Percentiles rank a stretch among this genome's conserved stretches.
These are phyloP conservation scores for Hipposideros armiger DNA, from an alignment of 2,113 vertebrate species.

Conservation along the genomic window DNA sequence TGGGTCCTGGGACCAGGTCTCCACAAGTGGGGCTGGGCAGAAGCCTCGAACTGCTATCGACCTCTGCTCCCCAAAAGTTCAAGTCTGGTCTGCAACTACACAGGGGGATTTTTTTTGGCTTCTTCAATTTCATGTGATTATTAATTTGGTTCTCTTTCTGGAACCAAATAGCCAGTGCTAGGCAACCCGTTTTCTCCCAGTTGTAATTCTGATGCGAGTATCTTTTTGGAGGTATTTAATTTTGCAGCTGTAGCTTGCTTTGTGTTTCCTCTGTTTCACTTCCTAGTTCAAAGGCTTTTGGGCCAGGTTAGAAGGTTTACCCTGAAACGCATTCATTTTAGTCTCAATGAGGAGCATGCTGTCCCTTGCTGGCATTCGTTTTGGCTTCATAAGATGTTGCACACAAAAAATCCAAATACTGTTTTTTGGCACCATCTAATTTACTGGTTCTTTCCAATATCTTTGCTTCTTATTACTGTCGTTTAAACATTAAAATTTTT, in stretches of 20 bases:
- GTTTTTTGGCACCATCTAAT: neutral
- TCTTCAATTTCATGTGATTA: slow-evolving; percentile 8
- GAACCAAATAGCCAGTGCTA: slow-evolving; percentile 7
- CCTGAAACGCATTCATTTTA: neutral
- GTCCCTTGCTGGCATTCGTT: neutral
- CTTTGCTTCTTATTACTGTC: slow-evolving; percentile 19
- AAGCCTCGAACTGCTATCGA: neutral
- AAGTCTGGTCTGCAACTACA: neutral
- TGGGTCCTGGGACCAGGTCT: neutral
- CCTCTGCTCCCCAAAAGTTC: neutral
- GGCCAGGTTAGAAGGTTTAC: neutral
- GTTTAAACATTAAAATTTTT: neutral
- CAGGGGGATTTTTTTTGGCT: neutral
- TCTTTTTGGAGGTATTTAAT: slow-evolving; percentile 22
- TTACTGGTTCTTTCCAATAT: slow-evolving; percentile 3
- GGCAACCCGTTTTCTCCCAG: neutral
- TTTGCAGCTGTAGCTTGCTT: neutral
- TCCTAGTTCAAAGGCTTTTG: neutral
- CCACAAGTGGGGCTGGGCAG: neutral
- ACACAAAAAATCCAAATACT: neutral
- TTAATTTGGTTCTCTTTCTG: slow-evolving; percentile 40
- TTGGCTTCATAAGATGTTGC: neutral
- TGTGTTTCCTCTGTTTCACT: neutral
- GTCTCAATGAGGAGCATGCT: neutral
- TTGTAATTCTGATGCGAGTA: neutral